Conservation (phyloP, 2,888 invertebrate genomes). For the Emmelina monodactyla region DNA sequence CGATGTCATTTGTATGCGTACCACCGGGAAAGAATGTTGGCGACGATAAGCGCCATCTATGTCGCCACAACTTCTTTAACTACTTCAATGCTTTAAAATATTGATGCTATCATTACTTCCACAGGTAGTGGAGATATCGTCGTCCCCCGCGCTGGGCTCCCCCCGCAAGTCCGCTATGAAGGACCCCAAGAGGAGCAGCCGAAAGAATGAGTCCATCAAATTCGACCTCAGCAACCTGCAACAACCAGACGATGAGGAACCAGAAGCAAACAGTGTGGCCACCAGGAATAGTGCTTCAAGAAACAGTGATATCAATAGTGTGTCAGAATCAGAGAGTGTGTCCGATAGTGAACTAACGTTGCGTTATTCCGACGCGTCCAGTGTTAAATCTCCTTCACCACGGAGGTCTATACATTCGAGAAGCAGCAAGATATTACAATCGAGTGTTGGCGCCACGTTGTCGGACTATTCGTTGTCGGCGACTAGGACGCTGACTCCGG, state of each 20-base stretch:
- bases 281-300: slow-evolving; percentile 16
- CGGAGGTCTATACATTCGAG: slow-evolving; percentile 29
- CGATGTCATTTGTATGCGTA: no score
- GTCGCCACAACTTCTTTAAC: no score
- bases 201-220: slow-evolving; percentile 47
- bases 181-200: slow-evolving; percentile 27
- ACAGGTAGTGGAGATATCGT: no score
- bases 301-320: slow-evolving; percentile 5
- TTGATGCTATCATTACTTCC: no score
- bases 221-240: slow-evolving; percentile 50
- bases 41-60: no score
- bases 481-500: slow-evolving; percentile 14
- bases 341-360: slow-evolving; percentile 26
- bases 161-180: slow-evolving; percentile 46
- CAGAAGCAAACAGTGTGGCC: slow-evolving; percentile 18
- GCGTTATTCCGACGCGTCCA: slow-evolving; percentile 29
- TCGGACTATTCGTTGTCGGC: slow-evolving; percentile 8
- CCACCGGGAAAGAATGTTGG: no score
- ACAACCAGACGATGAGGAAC: slow-evolving; percentile 13
- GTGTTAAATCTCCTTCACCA: slow-evolving; percentile 18
- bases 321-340: no score
- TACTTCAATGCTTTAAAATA: no score
- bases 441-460: slow-evolving; percentile 19
- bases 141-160: slow-evolving; percentile 18
- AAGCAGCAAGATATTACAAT: slow-evolving; percentile 26